Evolutionary conservation across 37 sponge, comb jelly and placozoan species (phyloP), one percentile per base, ranked within the genome.

Genomic region (Petrosia ficiformis): DNA sequence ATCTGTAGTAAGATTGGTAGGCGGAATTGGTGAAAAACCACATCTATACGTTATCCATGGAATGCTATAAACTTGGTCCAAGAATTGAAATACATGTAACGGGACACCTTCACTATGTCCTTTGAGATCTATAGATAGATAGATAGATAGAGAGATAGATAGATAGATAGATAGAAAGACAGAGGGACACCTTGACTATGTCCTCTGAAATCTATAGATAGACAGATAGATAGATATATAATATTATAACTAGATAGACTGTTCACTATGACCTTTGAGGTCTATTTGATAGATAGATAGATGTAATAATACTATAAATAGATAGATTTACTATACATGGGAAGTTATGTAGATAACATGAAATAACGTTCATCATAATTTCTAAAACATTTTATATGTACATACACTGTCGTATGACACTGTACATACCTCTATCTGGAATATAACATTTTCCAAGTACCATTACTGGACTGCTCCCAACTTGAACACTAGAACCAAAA

Each of bases 11-110:
- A 92, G 74, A 31, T 54, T 39, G 0, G 99, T 86, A 1, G 77
- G 80, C 34, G 43, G 42, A 22, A 98, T 82, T 39, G 83, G 72
- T 21, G 87, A 36, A 74, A 98, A 98, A 59, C 82, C 76, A 1
- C 77, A 56, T 14, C 99, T 78, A 70, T 93, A 93, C 14, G 95
- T 90, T 77, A 84, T 84, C 94, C 94, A 93, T 2, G 82, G 42
- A 1, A 88, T 36, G 25, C 90, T 78, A 59, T 82, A 42, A 58
- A 61, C 81, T 75, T 93, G 86, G 34, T 81, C 77, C 76, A 89
- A 67, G 68, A 89, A 79, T 38, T 77, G 67, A 11, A 76, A 24
- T 25, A 93, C 59, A 77, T 93, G 94, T 16, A 59, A 58, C 1
- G 89, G 94, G 1, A 61, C 68, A 1, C 77, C 74, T 6, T 92